phyloP scores from a whole-genome alignment of 2,113 vertebrate genomes.

The Tauraco erythrolophus region DNA sequence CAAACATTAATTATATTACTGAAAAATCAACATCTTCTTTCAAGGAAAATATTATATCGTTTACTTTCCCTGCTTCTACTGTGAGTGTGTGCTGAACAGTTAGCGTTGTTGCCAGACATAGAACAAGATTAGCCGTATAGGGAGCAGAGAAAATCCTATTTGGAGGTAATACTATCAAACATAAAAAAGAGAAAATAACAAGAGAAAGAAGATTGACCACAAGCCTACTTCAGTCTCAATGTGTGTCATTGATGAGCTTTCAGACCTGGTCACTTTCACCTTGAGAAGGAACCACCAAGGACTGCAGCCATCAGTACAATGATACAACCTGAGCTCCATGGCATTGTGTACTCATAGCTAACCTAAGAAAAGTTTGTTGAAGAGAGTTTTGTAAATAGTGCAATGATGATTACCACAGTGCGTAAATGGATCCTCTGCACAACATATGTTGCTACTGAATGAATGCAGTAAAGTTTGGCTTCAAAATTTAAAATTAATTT shows the following conservation, averaged over 20 bases:
- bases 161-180: not conserved
- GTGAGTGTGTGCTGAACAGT: not conserved
- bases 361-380: not conserved
- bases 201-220: not conserved
- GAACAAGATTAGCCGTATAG: not conserved
- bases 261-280: not conserved
- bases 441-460: not conserved
- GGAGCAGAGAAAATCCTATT: rapidly evolving
- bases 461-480: not conserved
- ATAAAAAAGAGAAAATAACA: not conserved
- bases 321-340: not conserved
- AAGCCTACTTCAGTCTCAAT: not conserved
- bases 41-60: not conserved
- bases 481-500: not conserved
- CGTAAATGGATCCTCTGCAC: not conserved
- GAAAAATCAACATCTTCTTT: not conserved
- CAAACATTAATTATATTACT: not conserved
- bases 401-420: not conserved
- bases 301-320: not conserved
- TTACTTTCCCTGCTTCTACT: not conserved
- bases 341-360: not conserved
- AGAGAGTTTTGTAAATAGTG: not conserved
- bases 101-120: not conserved
- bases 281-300: not conserved
- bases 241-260: not conserved